Percentiles rank a stretch among this genome's conserved stretches.
Evolutionary conservation across 1,140 invertebrate species (phyloP).

Genomic region (Thaumetopoea pityocampa): DNA sequence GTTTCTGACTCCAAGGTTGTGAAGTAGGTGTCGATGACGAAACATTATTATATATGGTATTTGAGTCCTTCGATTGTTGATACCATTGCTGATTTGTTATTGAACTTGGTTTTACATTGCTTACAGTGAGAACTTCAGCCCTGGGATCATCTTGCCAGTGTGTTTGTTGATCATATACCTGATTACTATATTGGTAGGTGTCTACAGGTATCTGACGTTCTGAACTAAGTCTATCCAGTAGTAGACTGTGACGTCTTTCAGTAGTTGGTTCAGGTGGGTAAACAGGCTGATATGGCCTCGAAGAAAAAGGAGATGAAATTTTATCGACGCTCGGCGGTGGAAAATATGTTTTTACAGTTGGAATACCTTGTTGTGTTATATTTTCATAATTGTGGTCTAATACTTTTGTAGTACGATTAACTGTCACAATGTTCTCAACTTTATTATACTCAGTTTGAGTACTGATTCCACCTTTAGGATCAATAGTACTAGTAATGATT

Average conservation of each 20-base stretch:
- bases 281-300: slow-evolving; percentile 44
- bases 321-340: slow-evolving; percentile 40
- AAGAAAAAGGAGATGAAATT: slow-evolving; percentile 42
- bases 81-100: slow-evolving; percentile 68
- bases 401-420: slow-evolving; percentile 62
- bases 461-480: slow-evolving; percentile 40
- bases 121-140: slow-evolving; percentile 57
- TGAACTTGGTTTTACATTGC: slow-evolving; percentile 63
- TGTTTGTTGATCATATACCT: slow-evolving; percentile 44
- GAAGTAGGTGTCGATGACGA: slow-evolving; percentile 24
- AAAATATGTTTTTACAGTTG: slow-evolving; percentile 56
- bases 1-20: slow-evolving; percentile 29
- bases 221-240: slow-evolving; percentile 58
- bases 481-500: slow-evolving; percentile 55
- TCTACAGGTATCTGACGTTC: slow-evolving; percentile 58
- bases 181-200: slow-evolving; percentile 45
- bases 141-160: slow-evolving; percentile 55
- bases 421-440: slow-evolving; percentile 61
- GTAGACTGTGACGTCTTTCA: slow-evolving; percentile 60
- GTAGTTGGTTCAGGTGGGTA: slow-evolving; percentile 44
- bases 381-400: slow-evolving; percentile 59
- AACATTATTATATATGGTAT: slow-evolving; percentile 41
- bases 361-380: slow-evolving; percentile 40
- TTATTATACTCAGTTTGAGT: slow-evolving; percentile 64
- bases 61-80: slow-evolving; percentile 47